Conservation (phyloP, 2,113 vertebrate species). For the Noctilio leporinus region DNA sequence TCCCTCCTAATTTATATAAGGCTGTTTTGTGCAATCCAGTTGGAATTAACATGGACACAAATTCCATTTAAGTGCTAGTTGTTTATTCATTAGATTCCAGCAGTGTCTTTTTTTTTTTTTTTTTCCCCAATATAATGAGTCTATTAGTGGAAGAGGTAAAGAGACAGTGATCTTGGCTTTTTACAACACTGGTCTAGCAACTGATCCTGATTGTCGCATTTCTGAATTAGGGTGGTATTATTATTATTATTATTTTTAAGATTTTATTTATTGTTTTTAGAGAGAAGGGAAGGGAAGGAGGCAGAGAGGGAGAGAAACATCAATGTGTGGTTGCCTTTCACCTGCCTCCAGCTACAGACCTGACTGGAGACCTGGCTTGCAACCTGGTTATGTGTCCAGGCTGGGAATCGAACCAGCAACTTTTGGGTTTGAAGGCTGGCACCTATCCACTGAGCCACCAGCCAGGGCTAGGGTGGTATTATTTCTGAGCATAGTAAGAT, state of each 20-base stretch:
- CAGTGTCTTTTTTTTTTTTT: constrained; percentile 14
- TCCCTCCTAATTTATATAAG: constrained; percentile 50
- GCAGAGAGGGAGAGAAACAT: too few species aligned
- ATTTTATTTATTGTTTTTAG: too few species aligned
- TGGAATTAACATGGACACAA: constrained; percentile 51
- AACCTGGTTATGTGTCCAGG: too few species aligned
- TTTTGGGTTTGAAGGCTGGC: too few species aligned
- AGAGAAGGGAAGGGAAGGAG: too few species aligned
- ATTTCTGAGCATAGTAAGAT: constrained; percentile 22
- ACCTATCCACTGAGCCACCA: too few species aligned
- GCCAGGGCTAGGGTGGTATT: background rate
- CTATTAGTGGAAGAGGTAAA: constrained; percentile 31
- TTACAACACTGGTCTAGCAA: constrained; percentile 25
- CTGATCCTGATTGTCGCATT: constrained; percentile 5
- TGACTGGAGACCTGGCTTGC: too few species aligned
- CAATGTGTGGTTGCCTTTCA: too few species aligned
- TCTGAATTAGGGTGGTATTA: background rate
- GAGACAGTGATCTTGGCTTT: constrained; percentile 7
- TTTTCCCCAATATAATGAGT: constrained; percentile 42
- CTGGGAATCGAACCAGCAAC: too few species aligned
- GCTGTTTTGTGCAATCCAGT: constrained; percentile 45
- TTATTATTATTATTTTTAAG: too few species aligned
- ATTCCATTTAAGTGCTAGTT: constrained; percentile 46
- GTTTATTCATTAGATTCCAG: constrained; percentile 61
- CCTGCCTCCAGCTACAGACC: too few species aligned